A percentile compares a stretch with the other conserved stretches of the same genome.
Evolutionary conservation across 2,113 vertebrate species (phyloP).

Genomic region (Perca schrenkii): DNA sequence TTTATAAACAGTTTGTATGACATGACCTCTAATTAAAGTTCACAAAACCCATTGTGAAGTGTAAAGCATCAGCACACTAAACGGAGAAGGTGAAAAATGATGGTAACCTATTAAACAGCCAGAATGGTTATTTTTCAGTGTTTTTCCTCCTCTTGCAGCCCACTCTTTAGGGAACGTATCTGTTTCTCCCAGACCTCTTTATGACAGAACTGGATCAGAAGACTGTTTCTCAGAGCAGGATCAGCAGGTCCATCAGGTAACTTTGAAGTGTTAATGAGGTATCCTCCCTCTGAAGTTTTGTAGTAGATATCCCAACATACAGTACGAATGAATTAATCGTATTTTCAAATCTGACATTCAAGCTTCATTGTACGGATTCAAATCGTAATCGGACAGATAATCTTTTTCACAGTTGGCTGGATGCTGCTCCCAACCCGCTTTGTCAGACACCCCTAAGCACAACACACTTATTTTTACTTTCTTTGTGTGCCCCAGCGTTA

Average conservation of each 20-base stretch:
- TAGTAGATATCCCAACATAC: neutral
- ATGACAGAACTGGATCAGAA: constrained; percentile 9
- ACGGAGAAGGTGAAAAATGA: constrained; percentile 35
- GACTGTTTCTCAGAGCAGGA: constrained; percentile 28
- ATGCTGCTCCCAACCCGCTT: constrained; percentile 1
- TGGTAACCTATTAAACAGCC: constrained; percentile 41
- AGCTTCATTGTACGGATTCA: neutral
- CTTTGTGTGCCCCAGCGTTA: constrained; percentile 14
- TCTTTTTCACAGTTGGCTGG: neutral
- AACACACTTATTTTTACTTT: constrained; percentile 31
- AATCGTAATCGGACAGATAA: neutral
- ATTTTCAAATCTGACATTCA: neutral
- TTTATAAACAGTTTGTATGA: constrained; percentile 62
- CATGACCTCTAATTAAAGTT: constrained; percentile 34
- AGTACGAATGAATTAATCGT: neutral
- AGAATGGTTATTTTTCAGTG: constrained; percentile 63
- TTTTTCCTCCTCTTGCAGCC: constrained; percentile 43
- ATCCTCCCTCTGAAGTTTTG: neutral
- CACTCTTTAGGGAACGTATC: constrained; percentile 50
- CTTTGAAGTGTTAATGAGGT: constrained; percentile 12
- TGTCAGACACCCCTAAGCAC: neutral
- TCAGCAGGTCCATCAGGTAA: neutral
- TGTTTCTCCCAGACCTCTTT: constrained; percentile 21
- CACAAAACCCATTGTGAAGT: constrained; percentile 34
- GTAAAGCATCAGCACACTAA: constrained; percentile 60